These are phyloP conservation scores for Cephus runcator DNA, from an alignment of 2,888 invertebrate genomes.

Conservation along the genomic window DNA sequence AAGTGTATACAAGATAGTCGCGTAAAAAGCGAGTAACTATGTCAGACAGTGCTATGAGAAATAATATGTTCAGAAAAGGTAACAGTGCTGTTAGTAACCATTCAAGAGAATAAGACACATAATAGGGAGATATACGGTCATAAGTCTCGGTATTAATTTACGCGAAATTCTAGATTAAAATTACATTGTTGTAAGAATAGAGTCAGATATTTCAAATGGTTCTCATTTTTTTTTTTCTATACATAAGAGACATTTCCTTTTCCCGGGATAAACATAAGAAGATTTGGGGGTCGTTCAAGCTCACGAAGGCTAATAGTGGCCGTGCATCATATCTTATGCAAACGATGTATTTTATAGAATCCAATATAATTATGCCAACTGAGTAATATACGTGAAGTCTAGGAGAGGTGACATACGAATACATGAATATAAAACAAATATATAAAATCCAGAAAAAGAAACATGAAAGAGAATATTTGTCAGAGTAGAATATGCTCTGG, in stretches of 20 bases:
- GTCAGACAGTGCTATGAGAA: background rate
- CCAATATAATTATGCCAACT: too few relatives aligned
- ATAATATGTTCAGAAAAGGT: background rate
- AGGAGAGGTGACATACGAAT: too few relatives aligned
- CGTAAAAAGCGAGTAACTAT: background rate
- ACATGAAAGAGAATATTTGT: background rate
- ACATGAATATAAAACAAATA: background rate
- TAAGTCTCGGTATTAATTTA: background rate
- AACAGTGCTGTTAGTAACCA: background rate
- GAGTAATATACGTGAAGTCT: too few relatives aligned
- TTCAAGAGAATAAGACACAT: background rate
- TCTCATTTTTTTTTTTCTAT: background rate
- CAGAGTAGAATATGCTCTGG: background rate
- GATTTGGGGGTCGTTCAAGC: background rate
- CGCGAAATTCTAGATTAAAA: background rate
- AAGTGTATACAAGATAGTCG: too few relatives aligned
- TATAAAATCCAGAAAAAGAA: background rate
- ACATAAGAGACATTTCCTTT: background rate
- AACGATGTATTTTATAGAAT: too few relatives aligned
- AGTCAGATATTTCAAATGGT: background rate
- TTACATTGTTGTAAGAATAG: background rate
- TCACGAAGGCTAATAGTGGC: background rate
- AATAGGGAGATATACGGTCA: background rate
- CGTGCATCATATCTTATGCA: background rate
- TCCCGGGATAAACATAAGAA: background rate